Conservation (phyloP, 1,140 invertebrate species). For the Scylla paramamosain region DNA sequence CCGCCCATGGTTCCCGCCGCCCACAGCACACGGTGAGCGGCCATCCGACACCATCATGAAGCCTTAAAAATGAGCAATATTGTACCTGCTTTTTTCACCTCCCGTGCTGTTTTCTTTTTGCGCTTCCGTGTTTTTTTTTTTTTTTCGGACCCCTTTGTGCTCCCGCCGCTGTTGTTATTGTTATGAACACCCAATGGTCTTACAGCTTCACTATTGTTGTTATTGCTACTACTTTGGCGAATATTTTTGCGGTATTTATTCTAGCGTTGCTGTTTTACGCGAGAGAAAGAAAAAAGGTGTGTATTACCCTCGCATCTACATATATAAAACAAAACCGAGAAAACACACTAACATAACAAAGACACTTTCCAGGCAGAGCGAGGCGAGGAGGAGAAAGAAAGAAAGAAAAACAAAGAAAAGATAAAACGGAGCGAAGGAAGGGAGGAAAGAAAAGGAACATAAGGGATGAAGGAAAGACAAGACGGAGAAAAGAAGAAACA, state of each 20-base stretch:
- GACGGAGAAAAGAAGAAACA: background rate
- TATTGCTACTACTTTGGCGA: background rate
- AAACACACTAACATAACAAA: background rate
- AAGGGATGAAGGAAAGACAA: background rate
- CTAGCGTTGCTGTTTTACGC: background rate
- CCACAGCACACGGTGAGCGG: conserved; percentile 2
- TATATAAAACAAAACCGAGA: background rate
- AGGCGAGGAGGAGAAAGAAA: background rate
- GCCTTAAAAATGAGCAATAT: background rate
- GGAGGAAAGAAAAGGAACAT: background rate
- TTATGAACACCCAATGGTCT: background rate
- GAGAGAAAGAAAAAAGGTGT: background rate
- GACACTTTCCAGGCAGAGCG: background rate
- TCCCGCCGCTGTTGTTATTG: conserved; percentile 3
- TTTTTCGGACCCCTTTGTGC: background rate
- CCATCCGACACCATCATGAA: background rate
- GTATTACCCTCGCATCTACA: background rate
- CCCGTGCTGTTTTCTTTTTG: background rate
- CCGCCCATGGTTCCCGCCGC: background rate
- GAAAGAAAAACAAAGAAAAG: background rate
- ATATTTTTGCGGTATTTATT: background rate
- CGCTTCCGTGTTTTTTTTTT: background rate
- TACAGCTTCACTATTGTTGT: conserved; percentile 1
- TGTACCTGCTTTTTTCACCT: conserved; percentile 9
- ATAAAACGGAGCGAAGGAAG: background rate